Conservation (phyloP, 2,797 vertebrate species). For the Ciconia nigra region DNA sequence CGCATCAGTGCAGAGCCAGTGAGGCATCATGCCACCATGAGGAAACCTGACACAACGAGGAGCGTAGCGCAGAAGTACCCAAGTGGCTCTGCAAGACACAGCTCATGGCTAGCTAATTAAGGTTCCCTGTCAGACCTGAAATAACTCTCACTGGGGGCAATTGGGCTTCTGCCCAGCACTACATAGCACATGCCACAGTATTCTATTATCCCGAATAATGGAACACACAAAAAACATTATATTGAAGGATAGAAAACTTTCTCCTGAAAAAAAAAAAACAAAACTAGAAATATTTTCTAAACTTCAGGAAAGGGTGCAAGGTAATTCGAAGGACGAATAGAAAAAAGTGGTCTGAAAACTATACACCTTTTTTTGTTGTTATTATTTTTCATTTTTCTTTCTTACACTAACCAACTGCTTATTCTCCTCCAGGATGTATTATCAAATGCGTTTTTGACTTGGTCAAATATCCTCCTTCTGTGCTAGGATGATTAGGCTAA, state of each 20-base stretch:
- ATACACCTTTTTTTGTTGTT: accelerated
- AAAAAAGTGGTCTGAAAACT: neutral
- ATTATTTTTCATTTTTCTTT: neutral
- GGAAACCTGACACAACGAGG: neutral
- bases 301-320: neutral
- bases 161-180: neutral
- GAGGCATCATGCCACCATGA: accelerated
- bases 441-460: neutral
- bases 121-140: neutral
- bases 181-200: no score
- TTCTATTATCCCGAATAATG: neutral
- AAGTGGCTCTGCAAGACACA: neutral
- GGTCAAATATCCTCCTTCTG: slow-evolving; percentile 9
- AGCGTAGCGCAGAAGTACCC: neutral
- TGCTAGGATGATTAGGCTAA: slow-evolving; percentile 16
- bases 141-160: neutral
- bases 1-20: neutral
- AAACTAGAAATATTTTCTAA: neutral
- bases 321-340: accelerated
- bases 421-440: neutral
- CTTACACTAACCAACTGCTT: neutral
- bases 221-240: neutral
- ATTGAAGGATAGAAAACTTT: neutral
- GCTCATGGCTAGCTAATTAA: neutral
- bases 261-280: neutral